phyloP scores from a whole-genome alignment of 2,888 invertebrate species.

The Eulithis testata region DNA sequence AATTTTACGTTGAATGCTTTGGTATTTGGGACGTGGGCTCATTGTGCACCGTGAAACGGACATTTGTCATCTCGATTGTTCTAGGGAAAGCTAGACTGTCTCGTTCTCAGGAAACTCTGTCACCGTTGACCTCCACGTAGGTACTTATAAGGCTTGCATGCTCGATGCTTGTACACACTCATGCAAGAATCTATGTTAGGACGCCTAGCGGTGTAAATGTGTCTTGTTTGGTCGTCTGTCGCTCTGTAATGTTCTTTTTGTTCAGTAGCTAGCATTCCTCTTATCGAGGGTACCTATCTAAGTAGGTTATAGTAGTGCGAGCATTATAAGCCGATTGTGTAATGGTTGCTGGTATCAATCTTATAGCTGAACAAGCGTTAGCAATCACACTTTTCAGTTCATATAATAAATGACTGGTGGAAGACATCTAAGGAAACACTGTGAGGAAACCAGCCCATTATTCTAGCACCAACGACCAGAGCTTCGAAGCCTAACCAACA shows the following conservation, averaged over 20 bases:
- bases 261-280: background rate
- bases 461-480: too few species aligned
- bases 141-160: slow-evolving; percentile 21
- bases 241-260: background rate
- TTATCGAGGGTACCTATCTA: slow-evolving; percentile 7
- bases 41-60: slow-evolving; percentile 41
- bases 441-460: too few species aligned
- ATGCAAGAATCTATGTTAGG: background rate
- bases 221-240: too few species aligned
- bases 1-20: slow-evolving; percentile 51
- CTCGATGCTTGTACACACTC: background rate
- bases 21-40: slow-evolving; percentile 60
- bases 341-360: background rate
- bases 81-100: slow-evolving; percentile 35
- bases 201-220: background rate
- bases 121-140: slow-evolving; percentile 30
- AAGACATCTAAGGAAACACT: too few species aligned
- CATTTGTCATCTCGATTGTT: slow-evolving; percentile 40
- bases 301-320: slow-evolving; percentile 2
- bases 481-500: too few species aligned
- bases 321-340: background rate
- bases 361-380: background rate
- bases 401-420: too few species aligned
- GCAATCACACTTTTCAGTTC: background rate
- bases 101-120: slow-evolving; percentile 26